Evolutionary conservation across 53 echinoderm and acorn worm genomes (phyloP), one percentile per base, ranked within the genome.

Genomic region (Stichopus horrens): DNA sequence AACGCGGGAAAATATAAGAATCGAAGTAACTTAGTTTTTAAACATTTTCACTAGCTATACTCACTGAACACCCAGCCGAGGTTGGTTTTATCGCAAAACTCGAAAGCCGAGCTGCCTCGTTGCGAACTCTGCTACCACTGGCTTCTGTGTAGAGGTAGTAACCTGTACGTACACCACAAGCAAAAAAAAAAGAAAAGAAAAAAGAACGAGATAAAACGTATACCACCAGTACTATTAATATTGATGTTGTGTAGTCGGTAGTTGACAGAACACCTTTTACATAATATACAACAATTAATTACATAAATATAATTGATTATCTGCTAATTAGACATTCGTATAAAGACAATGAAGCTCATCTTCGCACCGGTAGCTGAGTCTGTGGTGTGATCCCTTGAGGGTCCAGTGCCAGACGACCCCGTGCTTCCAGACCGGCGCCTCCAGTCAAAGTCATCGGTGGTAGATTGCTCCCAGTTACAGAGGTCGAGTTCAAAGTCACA

Each of bases 391-490:
- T 95, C 95, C 6, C 83, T 10, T 74, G 84, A 75, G 5, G 94
- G 94, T 8, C 94, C 94, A 5, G 94, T 93, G 57, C 88, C 90
- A 7, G 54, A 80, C 21, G 89, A 86, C 66, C 96, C 88, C 8
- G 94, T 90, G 10, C 90, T 77, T 7, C 88, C 86, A 21, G 75
- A 18, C 58, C 91, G 80, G 13, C 94, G 88, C 16, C 73, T 83
- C 92, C 94, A 94, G 89, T 96, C 93, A 85, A 94, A 88, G 51
- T 96, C 94, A 89, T 96, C 96, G 7, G 91, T 92, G 7, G 83
- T 90, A 9, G 94, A 77, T 57, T 93, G 94, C 13, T 83, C 66
- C 96, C 96, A 96, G 63, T 91, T 82, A 68, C 96, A 96, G 58
- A 91, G 53, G 21, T 89, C 92, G n/a, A 23, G 55, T 90, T 96